Conservation (phyloP, 2,797 vertebrate genomes). For the Amphiprion clarkii region DNA sequence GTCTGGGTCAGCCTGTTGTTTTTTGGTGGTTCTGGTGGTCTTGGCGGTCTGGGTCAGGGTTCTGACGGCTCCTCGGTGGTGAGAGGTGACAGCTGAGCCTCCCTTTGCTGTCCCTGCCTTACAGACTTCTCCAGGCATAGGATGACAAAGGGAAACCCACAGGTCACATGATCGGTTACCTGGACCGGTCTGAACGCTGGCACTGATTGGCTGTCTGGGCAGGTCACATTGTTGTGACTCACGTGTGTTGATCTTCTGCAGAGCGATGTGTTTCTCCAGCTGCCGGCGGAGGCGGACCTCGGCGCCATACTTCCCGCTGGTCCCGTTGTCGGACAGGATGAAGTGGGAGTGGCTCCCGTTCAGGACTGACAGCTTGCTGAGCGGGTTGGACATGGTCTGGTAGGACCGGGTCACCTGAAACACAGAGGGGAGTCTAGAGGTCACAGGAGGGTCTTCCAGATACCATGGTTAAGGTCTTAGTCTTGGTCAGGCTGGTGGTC, state of each 20-base stretch:
- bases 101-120: slow-evolving; percentile 97
- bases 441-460: too few relatives aligned
- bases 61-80: slow-evolving; percentile 7
- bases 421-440: too few relatives aligned
- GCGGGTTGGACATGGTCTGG: slow-evolving; percentile 96
- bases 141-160: slow-evolving; percentile 99
- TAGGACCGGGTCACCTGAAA: slow-evolving; percentile 92
- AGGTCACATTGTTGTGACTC: slow-evolving; percentile 74
- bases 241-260: slow-evolving; percentile 99
- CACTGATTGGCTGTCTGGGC: not conserved
- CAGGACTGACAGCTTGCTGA: slow-evolving; percentile 93
- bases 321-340: slow-evolving; percentile 95
- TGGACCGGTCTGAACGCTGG: not conserved
- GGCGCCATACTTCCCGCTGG: slow-evolving; percentile 92
- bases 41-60: not conserved
- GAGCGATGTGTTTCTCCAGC: slow-evolving; percentile 96
- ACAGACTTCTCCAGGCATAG: slow-evolving; percentile 93
- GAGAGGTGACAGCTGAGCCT: slow-evolving; percentile 90
- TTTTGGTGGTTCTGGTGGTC: not conserved
- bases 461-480: too few relatives aligned
- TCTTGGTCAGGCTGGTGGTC: slow-evolving; percentile 38
- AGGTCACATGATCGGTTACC: slow-evolving; percentile 82
- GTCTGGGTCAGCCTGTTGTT: not conserved
- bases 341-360: slow-evolving; percentile 97
- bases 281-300: slow-evolving; percentile 93